Base-by-base conservation (phyloP, 2,113 vertebrate genomes). In the Agapornis roseicollis region DNA sequence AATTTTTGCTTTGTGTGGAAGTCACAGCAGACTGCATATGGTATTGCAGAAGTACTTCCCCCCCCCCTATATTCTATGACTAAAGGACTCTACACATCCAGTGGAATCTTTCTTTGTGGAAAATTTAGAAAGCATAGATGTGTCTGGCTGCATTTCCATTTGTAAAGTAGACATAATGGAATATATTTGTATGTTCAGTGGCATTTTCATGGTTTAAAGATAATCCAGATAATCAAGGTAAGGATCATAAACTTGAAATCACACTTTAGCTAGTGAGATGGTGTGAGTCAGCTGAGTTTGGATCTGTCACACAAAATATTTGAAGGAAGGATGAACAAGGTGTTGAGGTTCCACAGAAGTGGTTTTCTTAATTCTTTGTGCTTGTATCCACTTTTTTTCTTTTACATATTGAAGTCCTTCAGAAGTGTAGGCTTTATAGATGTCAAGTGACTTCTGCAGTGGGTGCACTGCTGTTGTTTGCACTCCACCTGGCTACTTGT, bases 21-120 rank as follows among this genome's bases (percentile, higher is more conserved):
- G 11, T 72, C 61, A 52, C 42, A 81, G 20, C 7, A 81, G 53
- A 20, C 44, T 86, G 24, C 16, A 29, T 24, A 33, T 39, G 11
- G 19, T 85, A 22, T 56, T 91, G 31, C 41, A 52, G 73, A n/a
- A n/a, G n/a, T n/a, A n/a, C n/a, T n/a, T n/a, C n/a, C n/a, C n/a
- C n/a, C n/a, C n/a, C 4, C 17, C 14, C 17, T 47, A 0, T 56
- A 7, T 52, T 46, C 28, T 84, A 1, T 39, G 16, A 60, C 35
- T 78, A 89, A 74, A 79, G 53, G n/a, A 27, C 12, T 8, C 27
- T 52, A 29, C 17, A 5, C 63, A 52, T 41, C 33, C 33, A 46
- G 35, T 60, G 29, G 14, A 60, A 29, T 83, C 41, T 91, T 11
- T 80, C 35, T 56, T 37, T 76, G 25, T 65, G 42, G 39, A 71